These are phyloP conservation scores for Arrhopalites spinosus DNA, from an alignment of 2,888 invertebrate genomes.

Conservation along the genomic window DNA sequence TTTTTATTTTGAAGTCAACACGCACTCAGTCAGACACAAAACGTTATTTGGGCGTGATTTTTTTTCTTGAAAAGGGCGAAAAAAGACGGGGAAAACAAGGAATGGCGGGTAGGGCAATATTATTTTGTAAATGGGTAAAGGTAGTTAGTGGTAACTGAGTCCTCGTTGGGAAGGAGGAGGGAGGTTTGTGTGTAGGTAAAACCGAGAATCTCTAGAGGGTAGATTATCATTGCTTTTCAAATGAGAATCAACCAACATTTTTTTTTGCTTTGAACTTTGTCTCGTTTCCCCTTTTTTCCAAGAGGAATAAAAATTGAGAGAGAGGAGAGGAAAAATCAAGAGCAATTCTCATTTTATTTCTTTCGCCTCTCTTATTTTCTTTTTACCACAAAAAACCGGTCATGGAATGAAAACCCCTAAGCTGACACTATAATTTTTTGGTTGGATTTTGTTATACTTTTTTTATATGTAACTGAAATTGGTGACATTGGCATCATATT, in stretches of 20 bases:
- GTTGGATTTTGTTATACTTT: too few relatives aligned
- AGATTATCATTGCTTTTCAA: conserved; percentile 53
- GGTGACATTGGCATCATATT: too few relatives aligned
- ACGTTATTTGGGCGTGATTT: too few relatives aligned
- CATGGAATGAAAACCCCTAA: not conserved
- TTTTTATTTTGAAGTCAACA: too few relatives aligned
- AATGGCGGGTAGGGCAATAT: not conserved
- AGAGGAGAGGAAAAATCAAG: conserved; percentile 37
- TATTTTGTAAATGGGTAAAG: conserved; percentile 7
- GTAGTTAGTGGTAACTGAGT: conserved; percentile 3
- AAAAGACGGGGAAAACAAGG: not conserved
- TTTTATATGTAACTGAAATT: too few relatives aligned
- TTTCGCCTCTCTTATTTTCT: conserved; percentile 34
- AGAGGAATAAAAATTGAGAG: too few relatives aligned
- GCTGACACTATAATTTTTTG: too few relatives aligned
- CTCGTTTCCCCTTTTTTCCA: conserved; percentile 9
- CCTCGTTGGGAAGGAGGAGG: too few relatives aligned
- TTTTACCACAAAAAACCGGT: conserved; percentile 9
- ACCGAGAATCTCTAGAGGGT: conserved; percentile 41
- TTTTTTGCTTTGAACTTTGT: conserved; percentile 44
- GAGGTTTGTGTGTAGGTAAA: conserved; percentile 9
- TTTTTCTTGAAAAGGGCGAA: too few relatives aligned
- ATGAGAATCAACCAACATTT: conserved; percentile 45
- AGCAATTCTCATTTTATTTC: conserved; percentile 41
- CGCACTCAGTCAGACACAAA: too few relatives aligned